Evolutionary conservation across 92 coral and sea anemone genomes (phyloP), one percentile per base, ranked within the genome.

Genomic region (Diadumene lineata): DNA sequence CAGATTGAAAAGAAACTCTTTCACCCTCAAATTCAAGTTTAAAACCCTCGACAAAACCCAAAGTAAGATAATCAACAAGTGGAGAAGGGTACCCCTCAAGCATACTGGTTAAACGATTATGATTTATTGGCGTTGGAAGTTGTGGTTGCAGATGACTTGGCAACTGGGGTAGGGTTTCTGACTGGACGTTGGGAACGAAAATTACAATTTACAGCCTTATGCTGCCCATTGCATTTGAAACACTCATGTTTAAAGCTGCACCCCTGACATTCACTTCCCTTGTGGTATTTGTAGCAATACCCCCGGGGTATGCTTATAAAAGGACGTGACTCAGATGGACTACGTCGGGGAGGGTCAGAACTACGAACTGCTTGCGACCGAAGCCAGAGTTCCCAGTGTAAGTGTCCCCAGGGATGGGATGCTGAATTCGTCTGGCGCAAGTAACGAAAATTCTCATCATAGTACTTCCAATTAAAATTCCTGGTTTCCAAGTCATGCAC

Each of bases 361-460:
- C 21, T 50, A 30, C 16, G 6, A 50, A 31, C 8, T 31, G 33
- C 61, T 33, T 78, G 84, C 16, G 84, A 69, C 30, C 79, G 34
- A 0, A 83, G 31, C 88, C 88, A 83, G 69, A 78, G 60, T 57
- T 78, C 88, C 79, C 84, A 72, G 23, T 83, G 88, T 0, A 78
- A 50, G 21, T 10, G 50, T 6, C 65, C 83, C 88, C 88, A 83
- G 1, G 79, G 79, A 28, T 29, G 48, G 22, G 31, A 16, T 0
- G 6, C 11, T 43, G 68, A 29, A 7, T 69, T 25, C 13, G 21
- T 72, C 38, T 83, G 84, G 34, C 79, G 63, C 30, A 83, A 43
- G 30, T 46, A 83, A 28, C 83, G 83, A 70, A 78, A 78, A 44
- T 77, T 83, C 43, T 83, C 87, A 32, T 77, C 87, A 56, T 77